phyloP scores from a whole-genome alignment of 2,888 invertebrate species.

The Keiferia lycopersicella region DNA sequence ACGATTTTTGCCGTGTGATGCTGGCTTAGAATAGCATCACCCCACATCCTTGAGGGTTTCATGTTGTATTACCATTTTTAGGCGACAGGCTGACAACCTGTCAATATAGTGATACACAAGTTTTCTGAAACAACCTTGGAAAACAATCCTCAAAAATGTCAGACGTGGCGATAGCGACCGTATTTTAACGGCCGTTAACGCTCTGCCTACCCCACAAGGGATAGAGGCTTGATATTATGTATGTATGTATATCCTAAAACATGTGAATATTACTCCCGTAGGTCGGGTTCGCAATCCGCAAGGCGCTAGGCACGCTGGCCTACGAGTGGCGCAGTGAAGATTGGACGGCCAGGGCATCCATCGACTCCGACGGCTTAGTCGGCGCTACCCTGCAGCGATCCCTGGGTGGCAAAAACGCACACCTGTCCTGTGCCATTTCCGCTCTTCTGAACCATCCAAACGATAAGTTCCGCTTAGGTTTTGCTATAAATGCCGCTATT shows the following conservation, averaged over 20 bases:
- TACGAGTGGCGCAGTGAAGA: conserved; percentile 68
- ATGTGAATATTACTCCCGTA: conserved; percentile 31
- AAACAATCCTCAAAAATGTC: too few species aligned
- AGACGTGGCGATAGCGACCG: too few species aligned
- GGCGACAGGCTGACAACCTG: too few species aligned
- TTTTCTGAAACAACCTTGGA: too few species aligned
- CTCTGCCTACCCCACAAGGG: too few species aligned
- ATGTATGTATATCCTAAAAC: neutral
- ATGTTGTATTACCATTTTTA: too few species aligned
- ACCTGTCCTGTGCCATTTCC: conserved; percentile 67
- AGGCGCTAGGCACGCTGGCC: conserved; percentile 66
- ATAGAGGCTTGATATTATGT: too few species aligned
- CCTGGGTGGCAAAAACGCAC: conserved; percentile 62
- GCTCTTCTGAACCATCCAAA: conserved; percentile 76
- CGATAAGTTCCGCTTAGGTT: conserved; percentile 73
- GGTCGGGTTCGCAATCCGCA: conserved; percentile 68
- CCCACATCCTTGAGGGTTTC: too few species aligned
- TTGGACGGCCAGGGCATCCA: conserved; percentile 69
- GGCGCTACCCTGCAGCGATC: conserved; percentile 68
- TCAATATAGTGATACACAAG: too few species aligned
- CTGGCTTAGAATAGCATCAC: too few species aligned
- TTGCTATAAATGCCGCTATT: conserved; percentile 67
- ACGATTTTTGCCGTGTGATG: too few species aligned
- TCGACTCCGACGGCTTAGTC: conserved; percentile 72
- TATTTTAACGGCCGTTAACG: too few species aligned